Base-by-base conservation (phyloP, 2,113 vertebrate genomes). In the Cryptomyrus ogoouensis region DNA sequence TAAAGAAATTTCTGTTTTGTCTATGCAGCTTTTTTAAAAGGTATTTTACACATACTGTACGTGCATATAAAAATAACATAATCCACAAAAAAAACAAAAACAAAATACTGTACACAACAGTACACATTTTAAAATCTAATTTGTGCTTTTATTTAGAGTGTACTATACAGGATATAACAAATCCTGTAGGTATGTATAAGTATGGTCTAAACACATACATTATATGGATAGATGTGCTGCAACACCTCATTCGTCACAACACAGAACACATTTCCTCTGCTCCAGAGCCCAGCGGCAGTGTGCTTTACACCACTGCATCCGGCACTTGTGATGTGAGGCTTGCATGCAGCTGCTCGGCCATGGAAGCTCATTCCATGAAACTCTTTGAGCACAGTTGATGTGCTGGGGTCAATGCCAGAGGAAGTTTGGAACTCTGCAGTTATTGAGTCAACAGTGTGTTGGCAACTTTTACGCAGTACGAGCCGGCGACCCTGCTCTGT, bases 1-100 rank as follows among this genome's bases (percentile, higher is more conserved):
- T 9, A 44, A 9, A 83, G 17, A 8, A 6, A 39, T 39, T 77
- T 74, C 31, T 77, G 15, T 5, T 77, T 77, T 77, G 35, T 77
- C 91, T 83, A 89, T 91, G 93, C 92, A 91, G 90, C 92, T 90
- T 93, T 90, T 89, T 89, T 1, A 15, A 91, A 50, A 47, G 19
- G 31, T 17, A 77, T 77, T 35, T 66, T 66, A 84, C 21, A 50
- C 83, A 85, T 49, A 49, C 83, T 47, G 17, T 42, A 84, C 83
- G 49, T n/a, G 4, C 44, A 46, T 47, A 12, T 12, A 84, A 4
- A 19, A 12, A 44, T n/a, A 3, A 12, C 31, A 31, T 31, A 66
- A 4, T 66, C n/a, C n/a, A 66, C 58, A 66, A 66, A 58, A 56
- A 58, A 7, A 58, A 56, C 24, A n/a, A 46, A 47, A 47, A 8